Percentiles rank a stretch among this genome's conserved stretches.
Evolutionary conservation across 2,888 invertebrate species (phyloP).

Genomic region (Dryomyza anilis): DNA sequence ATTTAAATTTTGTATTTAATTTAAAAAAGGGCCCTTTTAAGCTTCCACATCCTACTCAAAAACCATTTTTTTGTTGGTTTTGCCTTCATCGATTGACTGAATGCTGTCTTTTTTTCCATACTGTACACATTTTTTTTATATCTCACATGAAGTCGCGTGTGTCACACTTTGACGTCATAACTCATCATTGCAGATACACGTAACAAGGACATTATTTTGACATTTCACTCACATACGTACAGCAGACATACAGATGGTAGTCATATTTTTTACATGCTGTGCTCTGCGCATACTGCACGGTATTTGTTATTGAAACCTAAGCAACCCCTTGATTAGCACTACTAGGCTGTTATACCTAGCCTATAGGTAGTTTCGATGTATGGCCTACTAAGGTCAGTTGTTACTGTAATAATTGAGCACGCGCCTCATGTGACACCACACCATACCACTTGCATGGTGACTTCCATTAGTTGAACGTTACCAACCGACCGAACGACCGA

Average conservation of each 20-base stretch:
- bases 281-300: neutral
- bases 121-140: neutral
- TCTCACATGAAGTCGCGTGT: constrained; percentile 22
- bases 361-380: too few species aligned
- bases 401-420: constrained; percentile 3
- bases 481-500: too few species aligned
- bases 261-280: neutral
- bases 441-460: constrained; percentile 9
- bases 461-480: constrained; percentile 7
- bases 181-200: constrained; percentile 18
- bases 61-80: too few species aligned
- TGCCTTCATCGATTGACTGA: constrained; percentile 11
- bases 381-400: too few species aligned
- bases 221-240: constrained; percentile 8
- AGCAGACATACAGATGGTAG: neutral
- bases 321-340: constrained; percentile 3
- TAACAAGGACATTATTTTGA: constrained; percentile 20
- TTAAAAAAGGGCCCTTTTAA: neutral
- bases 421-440: neutral
- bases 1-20: too few species aligned
- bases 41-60: neutral
- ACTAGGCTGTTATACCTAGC: too few species aligned
- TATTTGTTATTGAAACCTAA: constrained; percentile 1
- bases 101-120: neutral
- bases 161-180: constrained; percentile 21